Evolutionary conservation across 2,113 vertebrate genomes (phyloP), one percentile per base, ranked within the genome.

Genomic region (Isichthys henryi): DNA sequence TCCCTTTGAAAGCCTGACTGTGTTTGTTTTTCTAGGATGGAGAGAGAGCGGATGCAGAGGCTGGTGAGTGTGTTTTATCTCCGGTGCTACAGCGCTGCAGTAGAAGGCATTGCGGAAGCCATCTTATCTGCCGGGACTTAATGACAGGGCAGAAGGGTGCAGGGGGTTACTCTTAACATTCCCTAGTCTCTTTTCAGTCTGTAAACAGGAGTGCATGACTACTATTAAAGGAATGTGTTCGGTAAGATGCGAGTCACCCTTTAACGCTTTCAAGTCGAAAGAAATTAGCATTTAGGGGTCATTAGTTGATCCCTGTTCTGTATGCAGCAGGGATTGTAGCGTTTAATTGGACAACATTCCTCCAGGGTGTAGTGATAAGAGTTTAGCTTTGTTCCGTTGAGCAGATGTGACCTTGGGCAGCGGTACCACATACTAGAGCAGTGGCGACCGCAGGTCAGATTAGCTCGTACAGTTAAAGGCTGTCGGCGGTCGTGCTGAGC

Each of bases 31-130:
- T 92, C 11, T 82, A 96, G 96, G 93, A 88, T 62, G 92, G 94
- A 58, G 94, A 94, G 82, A 89, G 94, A 48, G 94, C 96, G 84
- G 91, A 90, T 91, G 92, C 90, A n/a, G 93, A 90, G 39, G 90
- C 95, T 90, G 96, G 96, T 96, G 88, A 95, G 95, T 92, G 7
- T 89, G 58, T 86, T 70, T 80, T 1, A n/a, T 46, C n/a, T 70
- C 87, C 90, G 62, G 66, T 15, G 27, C 27, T 6, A 39, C 15
- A 46, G 66, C 5, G 27, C 11, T 6, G 56, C 15, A 46, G 35
- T 23, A 31, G 8, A 45, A 21, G 13, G 39, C 31, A 35, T 50
- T 27, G 15, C 10, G 70, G 31, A 49, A 27, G n/a, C 88, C 19
- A 17, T 43, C 56, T 45, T 46, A 80, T 89, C 50, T 87, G 87